Percentiles rank a stretch among this genome's conserved stretches.
phyloP scores from a whole-genome alignment of 2,113 vertebrate genomes.

The Forbesichthys papilliferus region DNA sequence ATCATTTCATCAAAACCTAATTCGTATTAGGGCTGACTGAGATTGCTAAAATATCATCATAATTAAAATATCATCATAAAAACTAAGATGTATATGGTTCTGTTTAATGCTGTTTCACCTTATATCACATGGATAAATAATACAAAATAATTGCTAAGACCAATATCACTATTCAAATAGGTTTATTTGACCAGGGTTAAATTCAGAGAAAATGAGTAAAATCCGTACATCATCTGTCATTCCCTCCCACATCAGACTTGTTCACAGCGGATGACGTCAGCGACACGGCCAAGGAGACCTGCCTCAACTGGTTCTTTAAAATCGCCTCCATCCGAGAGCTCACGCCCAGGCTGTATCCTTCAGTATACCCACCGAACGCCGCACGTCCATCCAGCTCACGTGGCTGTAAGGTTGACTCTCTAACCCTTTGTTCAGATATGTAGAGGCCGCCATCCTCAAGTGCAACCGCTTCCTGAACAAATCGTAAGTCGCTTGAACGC shows the following conservation, averaged over 20 bases:
- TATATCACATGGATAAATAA: too few relatives aligned
- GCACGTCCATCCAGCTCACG: background rate
- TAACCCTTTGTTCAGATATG: conserved; percentile 84
- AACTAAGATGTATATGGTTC: too few relatives aligned
- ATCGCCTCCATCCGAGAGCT: conserved; percentile 98
- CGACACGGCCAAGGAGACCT: conserved; percentile 95
- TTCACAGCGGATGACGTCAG: conserved; percentile 90
- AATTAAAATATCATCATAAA: too few relatives aligned
- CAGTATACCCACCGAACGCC: background rate
- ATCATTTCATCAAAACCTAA: background rate
- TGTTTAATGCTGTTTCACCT: too few relatives aligned
- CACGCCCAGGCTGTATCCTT: conserved; percentile 96
- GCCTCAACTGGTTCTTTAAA: conserved; percentile 99
- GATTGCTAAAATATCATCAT: too few relatives aligned
- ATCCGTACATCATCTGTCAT: background rate
- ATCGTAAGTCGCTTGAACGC: conserved; percentile 75
- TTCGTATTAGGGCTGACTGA: too few relatives aligned
- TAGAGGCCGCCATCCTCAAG: conserved; percentile 95
- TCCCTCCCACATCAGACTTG: conserved; percentile 74
- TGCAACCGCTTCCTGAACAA: conserved; percentile 93
- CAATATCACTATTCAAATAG: too few relatives aligned
- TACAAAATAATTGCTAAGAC: background rate
- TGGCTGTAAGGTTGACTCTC: conserved; percentile 51
- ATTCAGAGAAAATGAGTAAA: too few relatives aligned
- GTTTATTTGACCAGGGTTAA: too few relatives aligned